Conservation (phyloP, 2,113 vertebrate species). For the Entomyzon cyanotis region DNA sequence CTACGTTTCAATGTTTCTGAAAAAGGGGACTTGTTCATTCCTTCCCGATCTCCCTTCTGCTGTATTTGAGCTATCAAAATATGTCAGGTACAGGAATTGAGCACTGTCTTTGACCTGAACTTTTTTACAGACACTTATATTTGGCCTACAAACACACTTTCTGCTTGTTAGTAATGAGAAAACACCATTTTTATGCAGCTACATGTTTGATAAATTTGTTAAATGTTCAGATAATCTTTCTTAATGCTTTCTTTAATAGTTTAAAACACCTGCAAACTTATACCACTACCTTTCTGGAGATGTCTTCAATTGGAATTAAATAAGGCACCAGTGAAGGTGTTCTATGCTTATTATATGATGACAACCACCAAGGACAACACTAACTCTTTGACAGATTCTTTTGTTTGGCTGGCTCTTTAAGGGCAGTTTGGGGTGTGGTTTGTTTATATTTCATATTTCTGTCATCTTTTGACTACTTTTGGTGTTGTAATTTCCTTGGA, state of each 20-base stretch:
- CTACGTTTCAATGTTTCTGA: neutral
- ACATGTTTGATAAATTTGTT: neutral
- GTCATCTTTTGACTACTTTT: neutral
- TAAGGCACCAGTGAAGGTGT: neutral
- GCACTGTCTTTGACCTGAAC: neutral
- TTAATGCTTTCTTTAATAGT: neutral
- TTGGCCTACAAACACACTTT: neutral
- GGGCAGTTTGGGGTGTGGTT: neutral
- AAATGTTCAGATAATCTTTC: neutral
- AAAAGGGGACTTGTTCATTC: neutral
- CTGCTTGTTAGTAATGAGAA: neutral
- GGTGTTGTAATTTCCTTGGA: neutral
- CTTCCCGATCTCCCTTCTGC: neutral
- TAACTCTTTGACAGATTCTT: neutral
- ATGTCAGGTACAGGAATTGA: neutral
- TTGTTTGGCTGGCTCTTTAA: neutral
- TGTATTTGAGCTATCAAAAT: neutral
- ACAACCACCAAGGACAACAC: neutral
- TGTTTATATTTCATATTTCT: neutral
- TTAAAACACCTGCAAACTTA: neutral
- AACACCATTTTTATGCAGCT: neutral
- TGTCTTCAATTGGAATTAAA: neutral
- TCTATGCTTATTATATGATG: neutral
- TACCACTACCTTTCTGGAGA: neutral
- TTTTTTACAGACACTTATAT: neutral